Evolutionary conservation across 2,797 vertebrate species (phyloP), one percentile per base, ranked within the genome.

Genomic region (Hirundo rustica): DNA sequence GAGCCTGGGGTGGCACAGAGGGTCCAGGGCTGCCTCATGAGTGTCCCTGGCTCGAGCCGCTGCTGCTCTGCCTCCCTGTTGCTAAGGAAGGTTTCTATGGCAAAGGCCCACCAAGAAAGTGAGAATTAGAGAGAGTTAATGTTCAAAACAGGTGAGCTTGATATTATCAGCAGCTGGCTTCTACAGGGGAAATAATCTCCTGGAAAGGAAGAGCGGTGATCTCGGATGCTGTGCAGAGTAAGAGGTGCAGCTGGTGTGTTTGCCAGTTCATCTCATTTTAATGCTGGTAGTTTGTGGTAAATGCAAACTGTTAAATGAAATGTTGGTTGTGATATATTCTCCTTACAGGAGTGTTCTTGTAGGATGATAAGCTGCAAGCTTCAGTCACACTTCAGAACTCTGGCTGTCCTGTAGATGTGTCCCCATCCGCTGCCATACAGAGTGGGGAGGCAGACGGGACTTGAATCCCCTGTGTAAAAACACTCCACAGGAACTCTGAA

Each of bases 51-150:
- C 73, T 92, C 19, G 2, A 95, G 64, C 62, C 22, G 27, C 68
- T 90, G 66, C 80, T 85, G 60, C 54, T 90, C 80, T 77, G 71
- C 81, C 36, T 92, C 38, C 64, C 27, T 15, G 96, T 97, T 97
- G 97, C 96, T 95, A 97, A 95, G 97, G 92, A 67, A 92, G 94
- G 95, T 98, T 97, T 97, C 97, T 97, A 97, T 94, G 93, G 95
- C 92, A 97, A 97, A 97, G 79, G 32, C 44, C 93, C 38, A 93
- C 58, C 76, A 95, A 96, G 91, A 77, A 97, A 95, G 78, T 79
- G 68, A 95, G 90, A 94, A 92, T 94, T 95, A 66, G 42, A 66
- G 34, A 65, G 29, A 79, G 65, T 58, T 92, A 94, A 92, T 92
- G 87, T 82, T 96, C 91, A 77, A 89, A 94, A 85, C 80, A 90